A percentile compares a stretch with the other conserved stretches of the same genome.
phyloP scores from a whole-genome alignment of 2,888 invertebrate genomes.

The Abrostola tripartita region DNA sequence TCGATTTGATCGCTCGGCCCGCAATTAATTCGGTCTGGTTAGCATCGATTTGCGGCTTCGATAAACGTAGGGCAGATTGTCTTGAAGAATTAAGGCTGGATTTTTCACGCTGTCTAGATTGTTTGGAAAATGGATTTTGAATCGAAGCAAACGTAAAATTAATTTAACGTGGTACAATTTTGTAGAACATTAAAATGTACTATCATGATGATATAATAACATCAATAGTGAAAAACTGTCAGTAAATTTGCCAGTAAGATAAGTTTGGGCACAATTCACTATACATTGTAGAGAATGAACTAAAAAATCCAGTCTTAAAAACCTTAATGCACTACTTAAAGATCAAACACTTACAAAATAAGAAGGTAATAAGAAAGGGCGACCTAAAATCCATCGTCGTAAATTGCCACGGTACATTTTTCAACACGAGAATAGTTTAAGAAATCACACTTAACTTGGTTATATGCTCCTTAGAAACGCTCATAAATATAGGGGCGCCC shows the following conservation, averaged over 20 bases:
- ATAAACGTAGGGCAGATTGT: constrained; percentile 41
- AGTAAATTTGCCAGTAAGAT: too few species aligned
- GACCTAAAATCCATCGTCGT: constrained; percentile 42
- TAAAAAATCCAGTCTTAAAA: not conserved
- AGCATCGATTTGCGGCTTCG: constrained; percentile 44
- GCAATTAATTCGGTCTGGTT: constrained; percentile 60
- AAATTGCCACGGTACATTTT: constrained; percentile 52
- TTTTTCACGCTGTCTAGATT: constrained; percentile 16
- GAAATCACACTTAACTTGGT: constrained; percentile 70
- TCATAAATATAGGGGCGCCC: constrained; percentile 58
- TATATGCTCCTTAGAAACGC: constrained; percentile 59
- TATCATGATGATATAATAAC: too few species aligned
- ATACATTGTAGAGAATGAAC: too few species aligned
- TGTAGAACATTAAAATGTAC: too few species aligned
- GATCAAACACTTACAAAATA: constrained; percentile 34
- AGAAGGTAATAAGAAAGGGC: constrained; percentile 24
- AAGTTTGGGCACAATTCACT: too few species aligned
- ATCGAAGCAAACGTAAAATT: not conserved
- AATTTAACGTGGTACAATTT: too few species aligned
- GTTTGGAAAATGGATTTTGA: constrained; percentile 5
- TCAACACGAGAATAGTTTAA: constrained; percentile 47
- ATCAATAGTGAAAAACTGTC: too few species aligned
- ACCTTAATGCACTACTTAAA: constrained; percentile 12
- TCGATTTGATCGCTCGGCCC: constrained; percentile 55
- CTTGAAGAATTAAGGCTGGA: constrained; percentile 32